Percentiles rank a stretch among this genome's conserved stretches.
Evolutionary conservation across 2,113 vertebrate species (phyloP).

Genomic region (Nymphicus hollandicus): DNA sequence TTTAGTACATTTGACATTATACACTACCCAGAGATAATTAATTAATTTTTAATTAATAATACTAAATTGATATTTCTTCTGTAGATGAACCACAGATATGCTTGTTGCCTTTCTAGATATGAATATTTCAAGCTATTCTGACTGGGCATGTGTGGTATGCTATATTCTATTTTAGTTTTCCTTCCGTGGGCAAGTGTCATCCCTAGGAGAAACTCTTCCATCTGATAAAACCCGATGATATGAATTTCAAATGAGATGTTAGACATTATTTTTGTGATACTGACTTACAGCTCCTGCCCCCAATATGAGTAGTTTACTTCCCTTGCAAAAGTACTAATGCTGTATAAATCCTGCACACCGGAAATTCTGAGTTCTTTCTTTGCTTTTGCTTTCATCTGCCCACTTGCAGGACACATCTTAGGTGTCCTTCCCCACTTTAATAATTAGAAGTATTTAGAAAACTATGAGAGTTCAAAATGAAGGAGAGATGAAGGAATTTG

Average conservation of each 20-base stretch:
- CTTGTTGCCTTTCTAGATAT: background rate
- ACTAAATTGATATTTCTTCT: background rate
- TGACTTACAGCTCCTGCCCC: background rate
- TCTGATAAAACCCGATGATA: background rate
- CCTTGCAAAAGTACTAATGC: background rate
- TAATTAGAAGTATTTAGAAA: background rate
- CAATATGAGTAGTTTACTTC: background rate
- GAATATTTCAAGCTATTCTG: background rate
- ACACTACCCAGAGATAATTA: background rate
- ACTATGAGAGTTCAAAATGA: background rate
- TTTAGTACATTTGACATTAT: background rate
- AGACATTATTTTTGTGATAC: background rate
- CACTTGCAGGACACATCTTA: background rate
- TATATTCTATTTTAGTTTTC: background rate
- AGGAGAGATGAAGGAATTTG: background rate
- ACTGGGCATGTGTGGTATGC: background rate
- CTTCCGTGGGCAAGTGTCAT: background rate
- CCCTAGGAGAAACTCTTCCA: background rate
- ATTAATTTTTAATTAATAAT: background rate
- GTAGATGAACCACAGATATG: background rate
- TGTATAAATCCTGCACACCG: background rate
- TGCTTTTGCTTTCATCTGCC: slow-evolving; percentile 1
- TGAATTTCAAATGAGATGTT: slow-evolving; percentile 18
- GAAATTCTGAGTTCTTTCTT: background rate
- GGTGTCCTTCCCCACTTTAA: background rate